Percentiles rank a stretch among this genome's conserved stretches.
phyloP scores from a whole-genome alignment of 1,140 invertebrate species.

The Drosophila gunungcola region DNA sequence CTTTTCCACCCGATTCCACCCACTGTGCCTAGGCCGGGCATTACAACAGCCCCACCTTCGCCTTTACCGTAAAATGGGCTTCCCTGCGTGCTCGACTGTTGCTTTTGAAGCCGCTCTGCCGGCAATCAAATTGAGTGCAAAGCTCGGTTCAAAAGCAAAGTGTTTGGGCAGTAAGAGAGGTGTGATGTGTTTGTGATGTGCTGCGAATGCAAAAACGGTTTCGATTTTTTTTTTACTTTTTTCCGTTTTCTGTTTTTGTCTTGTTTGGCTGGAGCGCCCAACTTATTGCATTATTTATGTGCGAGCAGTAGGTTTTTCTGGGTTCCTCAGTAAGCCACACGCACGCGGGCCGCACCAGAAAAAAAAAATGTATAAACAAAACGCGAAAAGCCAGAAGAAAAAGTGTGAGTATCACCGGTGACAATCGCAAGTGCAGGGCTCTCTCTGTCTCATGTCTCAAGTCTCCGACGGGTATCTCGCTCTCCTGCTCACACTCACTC shows the following conservation, averaged over 20 bases:
- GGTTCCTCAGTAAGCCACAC: slow-evolving; percentile 47
- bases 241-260: slow-evolving; percentile 51
- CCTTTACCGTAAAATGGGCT: slow-evolving; percentile 37
- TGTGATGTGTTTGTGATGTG: slow-evolving; percentile 52
- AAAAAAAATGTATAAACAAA: slow-evolving; percentile 61
- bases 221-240: slow-evolving; percentile 45
- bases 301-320: slow-evolving; percentile 4
- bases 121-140: slow-evolving; percentile 74
- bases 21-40: slow-evolving; percentile 48
- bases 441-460: slow-evolving; percentile 35
- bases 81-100: slow-evolving; percentile 14
- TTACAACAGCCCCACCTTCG: slow-evolving; percentile 49
- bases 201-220: slow-evolving; percentile 77
- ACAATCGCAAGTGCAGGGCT: slow-evolving; percentile 73
- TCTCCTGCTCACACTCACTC: slow-evolving; percentile 14
- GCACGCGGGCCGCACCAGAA: slow-evolving; percentile 34
- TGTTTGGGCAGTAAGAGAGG: slow-evolving; percentile 38
- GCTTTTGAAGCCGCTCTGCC: slow-evolving; percentile 13
- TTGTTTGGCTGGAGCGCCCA: slow-evolving; percentile 24
- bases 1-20: not conserved
- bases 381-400: slow-evolving; percentile 23
- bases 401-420: slow-evolving; percentile 43
- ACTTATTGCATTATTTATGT: slow-evolving; percentile 75
- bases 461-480: slow-evolving; percentile 19
- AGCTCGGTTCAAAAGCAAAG: slow-evolving; percentile 58